Evolutionary conservation across 2,888 invertebrate species (phyloP).

Genomic region (Linhomoeus sp.): DNA sequence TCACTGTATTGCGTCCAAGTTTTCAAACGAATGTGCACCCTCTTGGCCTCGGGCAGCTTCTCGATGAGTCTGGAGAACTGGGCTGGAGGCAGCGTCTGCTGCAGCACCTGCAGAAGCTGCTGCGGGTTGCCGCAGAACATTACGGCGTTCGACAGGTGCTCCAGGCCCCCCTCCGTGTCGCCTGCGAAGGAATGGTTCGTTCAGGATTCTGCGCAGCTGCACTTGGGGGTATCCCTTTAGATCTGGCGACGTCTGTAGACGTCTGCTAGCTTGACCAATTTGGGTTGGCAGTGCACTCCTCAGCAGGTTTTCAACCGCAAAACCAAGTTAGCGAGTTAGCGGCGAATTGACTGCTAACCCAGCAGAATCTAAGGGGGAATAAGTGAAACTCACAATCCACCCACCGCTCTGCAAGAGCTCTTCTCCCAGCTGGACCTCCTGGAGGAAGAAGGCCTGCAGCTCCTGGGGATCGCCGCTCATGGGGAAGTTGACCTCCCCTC

Average conservation of each 20-base stretch:
- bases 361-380: too few species aligned
- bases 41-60: slow-evolving; percentile 12
- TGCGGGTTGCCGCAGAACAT: slow-evolving; percentile 86
- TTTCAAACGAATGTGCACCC: background rate
- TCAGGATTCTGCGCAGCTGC: background rate
- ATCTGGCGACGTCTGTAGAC: too few species aligned
- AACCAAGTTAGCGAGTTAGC: too few species aligned
- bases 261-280: too few species aligned
- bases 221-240: too few species aligned
- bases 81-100: slow-evolving; percentile 82
- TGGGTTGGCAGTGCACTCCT: too few species aligned
- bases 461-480: slow-evolving; percentile 78
- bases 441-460: slow-evolving; percentile 66
- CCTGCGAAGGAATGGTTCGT: slow-evolving; percentile 17
- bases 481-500: slow-evolving; percentile 38
- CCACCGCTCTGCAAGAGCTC: slow-evolving; percentile 46
- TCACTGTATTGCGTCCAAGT: too few species aligned
- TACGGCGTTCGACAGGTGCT: slow-evolving; percentile 90
- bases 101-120: slow-evolving; percentile 64
- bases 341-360: too few species aligned
- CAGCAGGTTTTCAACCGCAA: too few species aligned
- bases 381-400: background rate
- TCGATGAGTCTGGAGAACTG: slow-evolving; percentile 45
- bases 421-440: slow-evolving; percentile 76
- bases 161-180: slow-evolving; percentile 54